phyloP scores from a whole-genome alignment of 2,888 invertebrate species.

The Anodontia alba region DNA sequence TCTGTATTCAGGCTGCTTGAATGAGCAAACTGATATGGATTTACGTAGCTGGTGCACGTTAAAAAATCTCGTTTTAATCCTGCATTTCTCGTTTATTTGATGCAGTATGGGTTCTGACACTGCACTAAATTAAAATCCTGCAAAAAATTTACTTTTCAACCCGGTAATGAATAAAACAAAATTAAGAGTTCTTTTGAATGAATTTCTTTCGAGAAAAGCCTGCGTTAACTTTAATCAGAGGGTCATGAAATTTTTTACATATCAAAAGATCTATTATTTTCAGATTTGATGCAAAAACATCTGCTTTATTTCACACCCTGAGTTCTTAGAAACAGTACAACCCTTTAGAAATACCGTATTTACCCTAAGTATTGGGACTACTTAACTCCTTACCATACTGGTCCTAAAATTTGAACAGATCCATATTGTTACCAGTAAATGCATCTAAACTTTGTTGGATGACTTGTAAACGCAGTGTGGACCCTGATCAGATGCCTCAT shows the following conservation, averaged over 20 bases:
- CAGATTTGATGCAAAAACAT: background rate
- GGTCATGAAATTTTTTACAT: background rate
- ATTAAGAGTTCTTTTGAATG: background rate
- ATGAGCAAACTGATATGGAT: too few relatives aligned
- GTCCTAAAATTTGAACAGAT: too few relatives aligned
- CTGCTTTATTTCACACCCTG: slow-evolving; percentile 1
- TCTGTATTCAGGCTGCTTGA: too few relatives aligned
- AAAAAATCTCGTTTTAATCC: too few relatives aligned
- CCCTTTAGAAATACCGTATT: background rate
- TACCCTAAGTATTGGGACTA: too few relatives aligned
- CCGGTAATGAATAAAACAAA: background rate
- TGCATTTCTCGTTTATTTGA: background rate
- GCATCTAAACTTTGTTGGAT: too few relatives aligned
- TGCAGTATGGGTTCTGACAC: slow-evolving; percentile 2
- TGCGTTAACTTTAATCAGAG: background rate
- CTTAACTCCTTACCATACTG: too few relatives aligned
- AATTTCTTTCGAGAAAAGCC: background rate
- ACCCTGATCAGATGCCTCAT: too few relatives aligned
- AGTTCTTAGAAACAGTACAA: background rate
- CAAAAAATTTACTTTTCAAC: slow-evolving; percentile 8
- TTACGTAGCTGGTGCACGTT: too few relatives aligned
- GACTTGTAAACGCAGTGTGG: too few relatives aligned
- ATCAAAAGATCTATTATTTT: slow-evolving; percentile 13
- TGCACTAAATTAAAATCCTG: background rate
- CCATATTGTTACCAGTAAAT: too few relatives aligned